These are phyloP conservation scores for Catamblyrhynchus diadema DNA, from an alignment of 2,797 vertebrate species.

Conservation along the genomic window DNA sequence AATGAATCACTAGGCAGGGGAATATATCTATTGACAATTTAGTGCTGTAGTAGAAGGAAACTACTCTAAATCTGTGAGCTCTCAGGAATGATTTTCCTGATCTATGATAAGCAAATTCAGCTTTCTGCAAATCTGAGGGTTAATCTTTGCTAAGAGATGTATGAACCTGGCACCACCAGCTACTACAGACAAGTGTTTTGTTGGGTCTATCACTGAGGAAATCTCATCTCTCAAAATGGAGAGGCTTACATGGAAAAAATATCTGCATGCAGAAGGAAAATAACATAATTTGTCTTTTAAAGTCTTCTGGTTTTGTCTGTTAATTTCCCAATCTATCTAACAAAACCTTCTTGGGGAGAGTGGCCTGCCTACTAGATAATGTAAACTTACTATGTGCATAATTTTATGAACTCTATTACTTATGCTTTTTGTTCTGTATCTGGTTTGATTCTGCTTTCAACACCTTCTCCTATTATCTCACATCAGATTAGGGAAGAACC, in stretches of 20 bases:
- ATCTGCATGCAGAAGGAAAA: not conserved
- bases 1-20: slow-evolving; percentile 33
- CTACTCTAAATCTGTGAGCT: slow-evolving; percentile 18
- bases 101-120: not conserved
- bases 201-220: not conserved
- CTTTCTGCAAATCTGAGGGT: not conserved
- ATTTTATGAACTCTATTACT: slow-evolving; percentile 2
- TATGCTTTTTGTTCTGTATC: slow-evolving; percentile 44
- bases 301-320: slow-evolving; percentile 52
- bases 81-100: slow-evolving; percentile 17
- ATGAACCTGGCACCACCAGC: not conserved
- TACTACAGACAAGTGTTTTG: not conserved
- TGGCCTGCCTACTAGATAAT: not conserved
- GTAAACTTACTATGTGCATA: not conserved
- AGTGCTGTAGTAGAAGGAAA: slow-evolving; percentile 20
- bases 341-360: not conserved
- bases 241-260: not conserved
- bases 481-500: slow-evolving; percentile 46
- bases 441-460: slow-evolving; percentile 47
- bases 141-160: not conserved
- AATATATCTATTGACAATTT: slow-evolving; percentile 8
- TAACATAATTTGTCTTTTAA: not conserved
- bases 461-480: slow-evolving; percentile 47
- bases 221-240: not conserved
- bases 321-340: slow-evolving; percentile 19